Conservation (phyloP, 2,113 vertebrate genomes). For the Patagioenas fasciata region DNA sequence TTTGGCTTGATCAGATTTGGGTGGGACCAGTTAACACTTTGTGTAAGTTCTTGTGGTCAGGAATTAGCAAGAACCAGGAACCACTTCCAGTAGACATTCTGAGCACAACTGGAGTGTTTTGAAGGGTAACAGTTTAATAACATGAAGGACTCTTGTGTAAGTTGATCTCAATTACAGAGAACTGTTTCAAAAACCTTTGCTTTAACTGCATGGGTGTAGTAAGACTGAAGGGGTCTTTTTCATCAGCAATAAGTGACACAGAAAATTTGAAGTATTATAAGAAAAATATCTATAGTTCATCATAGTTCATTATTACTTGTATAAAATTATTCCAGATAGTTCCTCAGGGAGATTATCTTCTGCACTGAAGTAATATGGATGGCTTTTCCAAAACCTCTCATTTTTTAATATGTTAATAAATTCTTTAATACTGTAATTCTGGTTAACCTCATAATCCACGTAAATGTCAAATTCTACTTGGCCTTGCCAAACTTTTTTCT, state of each 20-base stretch:
- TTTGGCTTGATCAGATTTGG: background rate
- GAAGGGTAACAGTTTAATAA: background rate
- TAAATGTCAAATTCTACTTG: background rate
- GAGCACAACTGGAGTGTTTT: background rate
- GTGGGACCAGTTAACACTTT: background rate
- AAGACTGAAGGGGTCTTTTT: background rate
- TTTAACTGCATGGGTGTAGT: background rate
- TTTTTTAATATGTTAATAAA: background rate
- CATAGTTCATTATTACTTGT: background rate
- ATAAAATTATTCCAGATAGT: background rate
- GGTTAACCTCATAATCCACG: background rate
- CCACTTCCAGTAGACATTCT: background rate
- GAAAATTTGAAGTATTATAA: background rate
- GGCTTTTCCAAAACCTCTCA: background rate
- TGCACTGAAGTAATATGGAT: background rate
- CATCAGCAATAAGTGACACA: background rate
- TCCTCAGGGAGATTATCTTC: background rate
- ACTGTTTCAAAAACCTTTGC: rapidly evolving
- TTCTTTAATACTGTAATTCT: background rate
- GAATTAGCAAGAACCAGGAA: background rate
- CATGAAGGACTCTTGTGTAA: background rate
- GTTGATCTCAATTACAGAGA: background rate
- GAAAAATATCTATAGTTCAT: background rate
- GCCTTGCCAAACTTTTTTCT: background rate
- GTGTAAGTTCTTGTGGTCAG: background rate